A percentile compares a stretch with the other conserved stretches of the same genome.
Evolutionary conservation across 1,140 invertebrate species (phyloP).

Genomic region (Popillia japonica): DNA sequence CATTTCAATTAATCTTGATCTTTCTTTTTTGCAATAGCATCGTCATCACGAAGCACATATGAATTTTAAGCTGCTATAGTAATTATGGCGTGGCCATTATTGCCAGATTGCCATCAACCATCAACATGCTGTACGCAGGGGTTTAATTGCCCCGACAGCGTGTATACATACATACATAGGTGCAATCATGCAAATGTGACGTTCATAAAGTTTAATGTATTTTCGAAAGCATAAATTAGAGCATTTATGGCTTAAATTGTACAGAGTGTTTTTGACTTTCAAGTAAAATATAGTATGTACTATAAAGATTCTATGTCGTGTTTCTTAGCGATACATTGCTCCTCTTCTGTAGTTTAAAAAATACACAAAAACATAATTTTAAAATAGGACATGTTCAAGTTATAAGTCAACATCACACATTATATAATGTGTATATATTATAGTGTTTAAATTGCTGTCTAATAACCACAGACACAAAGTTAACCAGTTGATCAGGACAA

Average conservation of each 20-base stretch:
- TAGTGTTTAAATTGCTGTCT: too few species aligned
- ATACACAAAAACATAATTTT: too few species aligned
- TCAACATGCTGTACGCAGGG: background rate
- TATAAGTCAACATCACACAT: background rate
- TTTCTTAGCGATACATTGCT: too few species aligned
- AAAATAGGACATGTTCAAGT: background rate
- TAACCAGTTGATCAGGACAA: too few species aligned
- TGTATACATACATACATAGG: background rate
- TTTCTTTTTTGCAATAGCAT: background rate
- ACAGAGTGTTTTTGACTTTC: background rate
- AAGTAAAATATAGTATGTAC: too few species aligned
- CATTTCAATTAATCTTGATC: background rate
- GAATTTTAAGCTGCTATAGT: background rate
- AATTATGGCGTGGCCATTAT: conserved; percentile 13
- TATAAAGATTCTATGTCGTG: too few species aligned
- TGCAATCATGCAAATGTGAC: conserved; percentile 10
- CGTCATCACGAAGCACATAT: background rate
- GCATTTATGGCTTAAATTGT: background rate
- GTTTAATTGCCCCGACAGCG: background rate
- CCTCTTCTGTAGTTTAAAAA: too few species aligned
- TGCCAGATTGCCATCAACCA: background rate
- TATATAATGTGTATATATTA: too few species aligned
- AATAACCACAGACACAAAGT: too few species aligned
- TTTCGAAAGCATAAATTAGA: background rate
- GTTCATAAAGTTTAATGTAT: conserved; percentile 10